Evolutionary conservation across 2,797 vertebrate genomes (phyloP), one percentile per base, ranked within the genome.

Genomic region (Danio albolineatus): DNA sequence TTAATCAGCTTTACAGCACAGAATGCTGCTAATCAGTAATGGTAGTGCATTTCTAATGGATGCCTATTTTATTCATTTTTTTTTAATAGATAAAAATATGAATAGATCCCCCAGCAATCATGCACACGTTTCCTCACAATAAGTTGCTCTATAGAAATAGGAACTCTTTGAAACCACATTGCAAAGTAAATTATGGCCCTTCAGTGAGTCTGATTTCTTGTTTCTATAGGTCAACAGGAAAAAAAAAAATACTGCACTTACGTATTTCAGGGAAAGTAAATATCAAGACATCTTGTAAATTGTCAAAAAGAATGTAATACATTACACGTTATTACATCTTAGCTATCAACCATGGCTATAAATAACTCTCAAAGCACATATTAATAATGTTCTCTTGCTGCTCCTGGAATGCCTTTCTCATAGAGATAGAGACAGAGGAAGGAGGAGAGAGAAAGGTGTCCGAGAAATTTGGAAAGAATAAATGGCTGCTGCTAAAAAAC

Each of bases 401-500:
- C 19, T 60, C 7, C 21, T 62, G 16, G 19, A 69, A 38, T 4
- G 1, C 28, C 4, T 61, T 61, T 70, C n/a, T 17, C 39, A 14
- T 3, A 3, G 28, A 28, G 28, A 28, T 1, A 28, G 28, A 28
- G n/a, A n/a, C n/a, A n/a, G n/a, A n/a, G 28, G 28, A 28, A 38
- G 61, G 61, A 71, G 61, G 9, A 6, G 13, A 54, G 5, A 48
- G n/a, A 78, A n/a, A n/a, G 43, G 12, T 0, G 12, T 21, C 7
- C 10, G 4, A 71, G 62, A 54, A 10, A 54, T 19, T 61, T 39
- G 4, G 1, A 75, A 48, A 21, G 65, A 79, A 70, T 70, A 76
- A 76, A 57, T 79, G 48, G 39, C 73, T 64, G 13, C 76, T 5
- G 7, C 21, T 21, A 41, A 75, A 77, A 70, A 74, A 56, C 41